A percentile compares a stretch with the other conserved stretches of the same genome.
phyloP scores from a whole-genome alignment of 2,888 invertebrate genomes.

The Rhamphomyia laevipes region DNA sequence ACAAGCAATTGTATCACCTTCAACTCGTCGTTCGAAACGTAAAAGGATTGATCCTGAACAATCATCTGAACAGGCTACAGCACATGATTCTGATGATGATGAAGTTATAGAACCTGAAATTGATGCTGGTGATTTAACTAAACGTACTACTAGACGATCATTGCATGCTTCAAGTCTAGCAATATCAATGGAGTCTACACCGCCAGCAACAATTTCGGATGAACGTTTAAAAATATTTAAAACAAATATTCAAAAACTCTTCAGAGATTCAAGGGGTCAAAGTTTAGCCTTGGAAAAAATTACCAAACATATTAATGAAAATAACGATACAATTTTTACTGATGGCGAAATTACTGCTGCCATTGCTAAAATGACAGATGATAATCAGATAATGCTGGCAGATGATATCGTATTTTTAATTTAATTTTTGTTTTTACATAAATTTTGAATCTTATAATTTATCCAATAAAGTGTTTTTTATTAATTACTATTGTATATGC shows the following conservation, averaged over 20 bases:
- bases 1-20: slow-evolving; percentile 12
- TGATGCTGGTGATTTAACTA: slow-evolving; percentile 35
- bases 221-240: slow-evolving; percentile 54
- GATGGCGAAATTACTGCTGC: slow-evolving; percentile 65
- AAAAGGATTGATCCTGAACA: slow-evolving; percentile 21
- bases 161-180: slow-evolving; percentile 14
- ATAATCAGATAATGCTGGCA: slow-evolving; percentile 85
- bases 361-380: slow-evolving; percentile 70
- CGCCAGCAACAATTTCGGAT: slow-evolving; percentile 34
- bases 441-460: no score
- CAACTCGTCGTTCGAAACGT: slow-evolving; percentile 26
- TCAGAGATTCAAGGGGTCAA: slow-evolving; percentile 65
- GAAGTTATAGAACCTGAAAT: slow-evolving; percentile 27
- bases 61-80: slow-evolving; percentile 8
- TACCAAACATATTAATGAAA: slow-evolving; percentile 50
- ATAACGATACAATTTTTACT: slow-evolving; percentile 49
- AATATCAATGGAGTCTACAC: slow-evolving; percentile 13
- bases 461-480: no score
- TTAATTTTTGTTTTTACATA: slow-evolving; percentile 35
- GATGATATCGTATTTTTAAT: slow-evolving; percentile 76
- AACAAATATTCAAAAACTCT: slow-evolving; percentile 58
- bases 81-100: slow-evolving; percentile 25
- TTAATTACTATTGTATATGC: no score
- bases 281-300: slow-evolving; percentile 57
- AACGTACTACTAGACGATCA: slow-evolving; percentile 29